Base-by-base conservation (phyloP, 2,797 vertebrate genomes). In the Sarcophilus harrisii region DNA sequence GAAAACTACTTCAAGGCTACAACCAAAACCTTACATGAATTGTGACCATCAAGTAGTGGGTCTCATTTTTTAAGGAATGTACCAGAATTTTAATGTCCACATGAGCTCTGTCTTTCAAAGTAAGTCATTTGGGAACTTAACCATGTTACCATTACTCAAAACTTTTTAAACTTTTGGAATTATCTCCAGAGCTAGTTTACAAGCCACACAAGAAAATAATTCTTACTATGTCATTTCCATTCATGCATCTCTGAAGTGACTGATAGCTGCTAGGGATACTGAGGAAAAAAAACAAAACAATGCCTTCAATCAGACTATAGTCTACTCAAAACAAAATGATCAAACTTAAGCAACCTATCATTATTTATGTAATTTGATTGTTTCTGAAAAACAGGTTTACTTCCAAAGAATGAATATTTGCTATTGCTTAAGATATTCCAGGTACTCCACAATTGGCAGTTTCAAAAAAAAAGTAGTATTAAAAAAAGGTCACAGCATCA, bases 121-220 rank as follows among this genome's bases (percentile, higher is more conserved):
- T 73, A 73, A 73, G 66, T 45, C 38, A 49, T 87, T 87, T 45
- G 45, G 38, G 38, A 38, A 87, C 38, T 87, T 27, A 45, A 49
- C 24, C 73, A 49, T 87, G 21, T 28, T 87, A 49, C 57, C 89
- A 8, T 95, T 93, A 45, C 54, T 95, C 73, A 49, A 21, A 21
- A 92, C 57, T 91, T 91, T 92, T 92, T 93, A 58, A 66, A 30
- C 55, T 95, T 96, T 94, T 92, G 52, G 21, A 91, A 54, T 96
- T 91, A 55, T 55, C 30, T 90, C 28, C 49, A 91, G 92, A 93
- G 52, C 90, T 28, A 81, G n/a, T 93, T 60, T 95, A 92, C 4
- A 87, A 21, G 18, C 38, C 55, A 55, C n/a, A 32, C 1, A 58
- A 28, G 89, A 14, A 11, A 94, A 93, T 49, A 29, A 58, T 58